These are phyloP conservation scores for Candidula unifasciata DNA, from an alignment of 2,888 invertebrate genomes.

Conservation along the genomic window DNA sequence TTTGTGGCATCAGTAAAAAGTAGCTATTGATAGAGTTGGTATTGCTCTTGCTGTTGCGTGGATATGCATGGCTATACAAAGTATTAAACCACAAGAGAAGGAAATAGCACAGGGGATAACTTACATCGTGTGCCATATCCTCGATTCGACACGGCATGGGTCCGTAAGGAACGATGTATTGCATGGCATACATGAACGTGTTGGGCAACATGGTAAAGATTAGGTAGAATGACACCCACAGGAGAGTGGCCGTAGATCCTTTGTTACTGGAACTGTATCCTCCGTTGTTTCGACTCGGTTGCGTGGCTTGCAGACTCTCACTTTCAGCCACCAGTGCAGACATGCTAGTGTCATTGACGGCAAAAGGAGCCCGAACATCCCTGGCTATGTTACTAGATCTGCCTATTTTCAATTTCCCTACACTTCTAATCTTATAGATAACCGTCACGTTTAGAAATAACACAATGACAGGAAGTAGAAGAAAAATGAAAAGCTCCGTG, in stretches of 20 bases:
- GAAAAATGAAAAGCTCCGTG: conserved; percentile 68
- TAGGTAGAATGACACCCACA: conserved; percentile 72
- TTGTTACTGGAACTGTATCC: conserved; percentile 54
- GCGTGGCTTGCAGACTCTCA: neutral
- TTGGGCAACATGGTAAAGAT: conserved; percentile 73
- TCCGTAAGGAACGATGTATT: conserved; percentile 62
- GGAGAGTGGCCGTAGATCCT: conserved; percentile 69
- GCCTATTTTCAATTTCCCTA: conserved; percentile 50
- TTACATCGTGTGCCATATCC: conserved; percentile 42
- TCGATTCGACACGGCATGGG: conserved; percentile 47
- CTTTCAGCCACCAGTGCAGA: conserved; percentile 2
- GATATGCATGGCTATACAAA: too few species aligned
- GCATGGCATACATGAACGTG: conserved; percentile 67
- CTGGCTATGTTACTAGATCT: conserved; percentile 3
- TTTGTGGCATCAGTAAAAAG: too few species aligned
- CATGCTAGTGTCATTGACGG: conserved; percentile 1
- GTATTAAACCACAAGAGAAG: neutral
- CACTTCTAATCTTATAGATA: conserved; percentile 56
- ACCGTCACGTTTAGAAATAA: conserved; percentile 67
- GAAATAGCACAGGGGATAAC: neutral
- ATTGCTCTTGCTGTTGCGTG: too few species aligned
- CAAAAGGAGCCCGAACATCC: neutral
- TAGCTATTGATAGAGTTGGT: too few species aligned
- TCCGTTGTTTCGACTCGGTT: neutral
- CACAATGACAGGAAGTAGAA: conserved; percentile 64